phyloP scores from a whole-genome alignment of 2,888 invertebrate species.

The Pterostichus madidus region DNA sequence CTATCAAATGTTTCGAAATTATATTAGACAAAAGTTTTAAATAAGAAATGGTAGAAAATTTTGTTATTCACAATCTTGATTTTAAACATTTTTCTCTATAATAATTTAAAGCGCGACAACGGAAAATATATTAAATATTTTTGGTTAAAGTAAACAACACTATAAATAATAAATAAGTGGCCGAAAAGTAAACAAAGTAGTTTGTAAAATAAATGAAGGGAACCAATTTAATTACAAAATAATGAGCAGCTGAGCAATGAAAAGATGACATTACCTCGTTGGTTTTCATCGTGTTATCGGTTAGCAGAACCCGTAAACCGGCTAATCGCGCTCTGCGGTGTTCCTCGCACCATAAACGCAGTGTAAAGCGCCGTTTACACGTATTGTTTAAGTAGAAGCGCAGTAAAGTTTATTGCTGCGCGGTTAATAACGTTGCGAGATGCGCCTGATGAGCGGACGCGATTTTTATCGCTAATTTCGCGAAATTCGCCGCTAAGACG shows the following conservation, averaged over 20 bases:
- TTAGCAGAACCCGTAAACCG: background rate
- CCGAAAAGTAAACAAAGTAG: background rate
- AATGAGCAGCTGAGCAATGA: background rate
- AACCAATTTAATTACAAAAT: conserved; percentile 25
- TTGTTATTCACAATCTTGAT: too few species aligned
- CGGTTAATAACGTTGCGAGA: conserved; percentile 22
- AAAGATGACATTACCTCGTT: conserved; percentile 23
- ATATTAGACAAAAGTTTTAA: too few species aligned
- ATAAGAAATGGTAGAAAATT: too few species aligned
- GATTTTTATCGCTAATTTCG: conserved; percentile 58
- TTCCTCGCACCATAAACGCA: conserved; percentile 9
- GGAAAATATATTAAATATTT: too few species aligned
- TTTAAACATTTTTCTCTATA: too few species aligned
- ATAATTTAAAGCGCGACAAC: too few species aligned
- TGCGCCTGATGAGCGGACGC: conserved; percentile 23
- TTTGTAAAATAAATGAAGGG: conserved; percentile 1
- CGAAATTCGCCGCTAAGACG: conserved; percentile 28
- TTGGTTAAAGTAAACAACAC: too few species aligned
- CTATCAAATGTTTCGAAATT: too few species aligned
- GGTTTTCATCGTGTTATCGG: conserved; percentile 8
- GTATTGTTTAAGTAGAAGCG: conserved; percentile 58
- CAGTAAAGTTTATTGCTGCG: conserved; percentile 18
- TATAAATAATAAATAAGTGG: too few species aligned
- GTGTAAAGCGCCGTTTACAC: conserved; percentile 51
- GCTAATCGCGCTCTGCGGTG: background rate